A percentile compares a stretch with the other conserved stretches of the same genome.
Evolutionary conservation across 2,888 invertebrate genomes (phyloP).

Genomic region (Hydriomena furcata): DNA sequence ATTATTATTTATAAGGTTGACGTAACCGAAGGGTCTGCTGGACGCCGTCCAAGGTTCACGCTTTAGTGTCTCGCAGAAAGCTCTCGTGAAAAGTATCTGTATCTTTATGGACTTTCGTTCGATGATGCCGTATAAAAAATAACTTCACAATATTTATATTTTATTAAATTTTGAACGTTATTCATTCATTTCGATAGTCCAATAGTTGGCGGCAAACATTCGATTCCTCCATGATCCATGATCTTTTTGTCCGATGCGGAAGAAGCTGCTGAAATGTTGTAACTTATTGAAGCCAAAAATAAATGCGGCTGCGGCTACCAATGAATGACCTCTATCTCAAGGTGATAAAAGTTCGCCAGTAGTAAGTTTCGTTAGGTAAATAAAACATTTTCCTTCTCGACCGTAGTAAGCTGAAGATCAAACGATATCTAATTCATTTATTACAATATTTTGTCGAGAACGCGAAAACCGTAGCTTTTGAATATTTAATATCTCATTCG

Average conservation of each 20-base stretch:
- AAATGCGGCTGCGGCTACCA: slow-evolving; percentile 10
- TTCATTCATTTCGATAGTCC: no score
- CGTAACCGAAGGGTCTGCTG: slow-evolving; percentile 53
- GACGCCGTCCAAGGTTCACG: slow-evolving; percentile 53
- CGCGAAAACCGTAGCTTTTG: not conserved
- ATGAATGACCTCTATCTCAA: slow-evolving; percentile 10
- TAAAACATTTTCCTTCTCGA: slow-evolving; percentile 1
- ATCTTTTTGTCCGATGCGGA: not conserved
- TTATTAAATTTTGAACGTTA: no score
- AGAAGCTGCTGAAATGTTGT: slow-evolving; percentile 9
- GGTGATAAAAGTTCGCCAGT: slow-evolving; percentile 12
- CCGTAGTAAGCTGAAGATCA: not conserved
- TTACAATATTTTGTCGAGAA: not conserved
- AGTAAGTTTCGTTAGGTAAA: slow-evolving; percentile 4
- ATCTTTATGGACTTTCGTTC: not conserved
- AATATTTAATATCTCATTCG: slow-evolving; percentile 2
- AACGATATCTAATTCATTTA: not conserved
- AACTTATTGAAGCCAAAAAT: slow-evolving; percentile 6
- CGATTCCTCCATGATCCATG: no score
- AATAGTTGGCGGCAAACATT: no score
- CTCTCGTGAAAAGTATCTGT: slow-evolving; percentile 10
- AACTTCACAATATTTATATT: no score
- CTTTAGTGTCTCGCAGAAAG: slow-evolving; percentile 22
- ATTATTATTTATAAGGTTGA: slow-evolving; percentile 60
- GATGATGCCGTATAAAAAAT: no score